These are phyloP conservation scores for Drosophila kikkawai DNA, from an alignment of 1,140 invertebrate species.

Conservation along the genomic window DNA sequence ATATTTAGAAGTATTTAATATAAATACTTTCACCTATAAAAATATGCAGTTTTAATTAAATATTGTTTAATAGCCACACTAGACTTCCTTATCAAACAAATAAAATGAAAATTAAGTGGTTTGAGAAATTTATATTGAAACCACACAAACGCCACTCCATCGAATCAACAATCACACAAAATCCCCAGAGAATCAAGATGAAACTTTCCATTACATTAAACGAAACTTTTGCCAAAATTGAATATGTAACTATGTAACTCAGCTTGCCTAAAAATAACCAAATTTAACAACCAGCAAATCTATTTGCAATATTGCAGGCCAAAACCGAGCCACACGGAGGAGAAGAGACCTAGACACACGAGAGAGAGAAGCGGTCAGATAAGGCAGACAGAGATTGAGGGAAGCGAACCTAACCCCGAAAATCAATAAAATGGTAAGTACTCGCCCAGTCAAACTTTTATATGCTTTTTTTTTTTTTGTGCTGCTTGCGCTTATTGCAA, in stretches of 20 bases:
- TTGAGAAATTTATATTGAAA: conserved; percentile 7
- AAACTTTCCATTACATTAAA: conserved; percentile 44
- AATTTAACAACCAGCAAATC: conserved; percentile 58
- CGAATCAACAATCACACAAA: neutral
- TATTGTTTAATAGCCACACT: neutral
- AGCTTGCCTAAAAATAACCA: conserved; percentile 44
- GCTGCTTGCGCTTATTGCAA: conserved; percentile 70
- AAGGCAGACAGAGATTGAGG: conserved; percentile 10
- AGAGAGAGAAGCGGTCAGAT: conserved; percentile 12
- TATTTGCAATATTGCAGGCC: conserved; percentile 69
- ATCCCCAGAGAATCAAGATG: conserved; percentile 6
- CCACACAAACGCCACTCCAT: conserved; percentile 1
- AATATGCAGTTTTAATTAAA: neutral
- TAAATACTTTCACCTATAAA: neutral
- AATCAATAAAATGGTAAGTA: conserved; percentile 82
- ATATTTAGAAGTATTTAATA: neutral
- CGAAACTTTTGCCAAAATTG: conserved; percentile 45
- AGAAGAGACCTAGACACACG: neutral
- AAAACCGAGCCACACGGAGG: conserved; percentile 18
- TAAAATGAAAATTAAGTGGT: neutral
- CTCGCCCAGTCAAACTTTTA: conserved; percentile 48
- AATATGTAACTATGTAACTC: conserved; percentile 53
- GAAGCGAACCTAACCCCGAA: conserved; percentile 49
- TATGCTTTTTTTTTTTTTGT: neutral
- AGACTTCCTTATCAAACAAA: neutral